phyloP scores from a whole-genome alignment of 2,888 invertebrate species.

The Acronicta psi region DNA sequence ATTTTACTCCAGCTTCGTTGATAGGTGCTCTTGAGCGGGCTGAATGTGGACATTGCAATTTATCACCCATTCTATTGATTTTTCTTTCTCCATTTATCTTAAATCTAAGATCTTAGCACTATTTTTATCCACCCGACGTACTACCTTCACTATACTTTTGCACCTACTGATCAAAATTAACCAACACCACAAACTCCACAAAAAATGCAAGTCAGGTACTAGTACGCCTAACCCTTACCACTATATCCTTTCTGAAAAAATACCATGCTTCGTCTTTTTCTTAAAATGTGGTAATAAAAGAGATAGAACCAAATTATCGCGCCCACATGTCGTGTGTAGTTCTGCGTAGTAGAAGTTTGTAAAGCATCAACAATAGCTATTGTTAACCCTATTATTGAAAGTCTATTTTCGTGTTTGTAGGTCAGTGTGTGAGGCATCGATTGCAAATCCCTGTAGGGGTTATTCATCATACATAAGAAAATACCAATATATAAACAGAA shows the following conservation, averaged over 20 bases:
- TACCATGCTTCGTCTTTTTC: conserved; percentile 30
- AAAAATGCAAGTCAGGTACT: conserved; percentile 66
- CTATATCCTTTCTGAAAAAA: neutral
- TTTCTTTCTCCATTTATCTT: too few relatives aligned
- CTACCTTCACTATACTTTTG: conserved; percentile 32
- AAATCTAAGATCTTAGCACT: neutral
- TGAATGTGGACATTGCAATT: conserved; percentile 63
- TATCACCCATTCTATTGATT: conserved; percentile 62
- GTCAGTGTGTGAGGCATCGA: conserved; percentile 64
- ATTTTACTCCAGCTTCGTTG: conserved; percentile 67
- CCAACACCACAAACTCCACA: conserved; percentile 23
- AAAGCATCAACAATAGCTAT: conserved; percentile 56
- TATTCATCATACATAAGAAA: conserved; percentile 2
- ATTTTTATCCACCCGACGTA: conserved; percentile 21
- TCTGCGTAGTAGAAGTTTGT: conserved; percentile 44
- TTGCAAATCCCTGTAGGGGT: conserved; percentile 42
- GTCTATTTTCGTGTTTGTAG: conserved; percentile 63
- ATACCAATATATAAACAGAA: neutral
- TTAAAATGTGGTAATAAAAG: conserved; percentile 12
- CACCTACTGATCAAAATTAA: conserved; percentile 54
- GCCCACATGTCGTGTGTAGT: conserved; percentile 24
- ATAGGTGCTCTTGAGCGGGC: conserved; percentile 82
- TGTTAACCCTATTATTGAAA: conserved; percentile 61
- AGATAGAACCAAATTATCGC: conserved; percentile 30
- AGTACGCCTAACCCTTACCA: conserved; percentile 43